phyloP scores from a whole-genome alignment of 2,888 invertebrate species.

The Troides aeacus region DNA sequence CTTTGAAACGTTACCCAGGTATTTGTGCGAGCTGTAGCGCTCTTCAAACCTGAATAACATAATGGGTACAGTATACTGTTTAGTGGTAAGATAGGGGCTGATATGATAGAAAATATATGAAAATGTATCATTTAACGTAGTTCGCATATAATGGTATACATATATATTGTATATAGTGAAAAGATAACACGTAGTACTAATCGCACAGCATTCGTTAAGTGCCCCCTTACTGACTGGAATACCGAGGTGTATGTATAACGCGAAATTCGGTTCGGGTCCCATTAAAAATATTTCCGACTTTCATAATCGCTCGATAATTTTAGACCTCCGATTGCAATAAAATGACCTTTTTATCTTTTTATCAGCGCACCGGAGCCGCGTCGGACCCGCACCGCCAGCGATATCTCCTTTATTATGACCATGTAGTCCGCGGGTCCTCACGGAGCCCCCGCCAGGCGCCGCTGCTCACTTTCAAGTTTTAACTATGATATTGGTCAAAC shows the following conservation, averaged over 20 bases:
- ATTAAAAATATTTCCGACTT: conserved; percentile 8
- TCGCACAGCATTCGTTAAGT: too few relatives aligned
- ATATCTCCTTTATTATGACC: conserved; percentile 31
- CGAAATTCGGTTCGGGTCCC: conserved; percentile 2
- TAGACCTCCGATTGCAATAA: conserved; percentile 32
- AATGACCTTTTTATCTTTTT: conserved; percentile 31
- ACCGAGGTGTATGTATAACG: neutral
- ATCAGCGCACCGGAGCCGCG: conserved; percentile 28
- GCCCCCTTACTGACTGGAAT: neutral
- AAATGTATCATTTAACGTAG: too few relatives aligned
- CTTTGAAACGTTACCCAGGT: too few relatives aligned
- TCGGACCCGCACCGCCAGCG: conserved; percentile 27
- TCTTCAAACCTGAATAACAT: too few relatives aligned
- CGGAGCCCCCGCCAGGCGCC: conserved; percentile 9
- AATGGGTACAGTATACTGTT: too few relatives aligned
- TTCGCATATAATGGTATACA: too few relatives aligned
- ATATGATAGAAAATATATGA: too few relatives aligned
- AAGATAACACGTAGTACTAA: too few relatives aligned
- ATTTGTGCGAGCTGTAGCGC: too few relatives aligned
- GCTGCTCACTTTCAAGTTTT: conserved; percentile 7
- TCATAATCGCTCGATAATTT: conserved; percentile 25
- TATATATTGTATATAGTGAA: too few relatives aligned
- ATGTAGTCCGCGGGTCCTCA: conserved; percentile 14
- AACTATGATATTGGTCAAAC: conserved; percentile 3
- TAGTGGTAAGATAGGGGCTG: too few relatives aligned